These are phyloP conservation scores for Melanophora roralis DNA, from an alignment of 2,888 invertebrate genomes.

Conservation along the genomic window DNA sequence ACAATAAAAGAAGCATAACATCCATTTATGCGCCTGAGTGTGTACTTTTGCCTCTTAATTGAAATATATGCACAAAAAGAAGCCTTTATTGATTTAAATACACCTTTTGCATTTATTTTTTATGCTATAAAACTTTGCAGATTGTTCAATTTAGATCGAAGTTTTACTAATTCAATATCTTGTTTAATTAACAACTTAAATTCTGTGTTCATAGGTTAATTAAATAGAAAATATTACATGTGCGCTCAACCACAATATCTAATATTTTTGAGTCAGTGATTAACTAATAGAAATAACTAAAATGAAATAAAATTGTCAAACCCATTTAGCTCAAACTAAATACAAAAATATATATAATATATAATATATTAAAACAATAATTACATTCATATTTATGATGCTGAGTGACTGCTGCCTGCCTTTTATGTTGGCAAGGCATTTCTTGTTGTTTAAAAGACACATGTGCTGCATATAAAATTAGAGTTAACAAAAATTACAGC, in stretches of 20 bases:
- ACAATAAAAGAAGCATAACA: no score
- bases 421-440: conserved; percentile 13
- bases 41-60: no score
- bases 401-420: not conserved
- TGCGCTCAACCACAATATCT: not conserved
- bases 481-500: not conserved
- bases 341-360: conserved; percentile 8
- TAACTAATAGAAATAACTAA: not conserved
- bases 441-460: conserved; percentile 1
- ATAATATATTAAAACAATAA: not conserved
- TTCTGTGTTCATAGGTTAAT: not conserved
- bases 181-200: not conserved
- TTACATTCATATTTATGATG: conserved; percentile 48
- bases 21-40: no score
- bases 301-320: conserved; percentile 35
- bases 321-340: not conserved
- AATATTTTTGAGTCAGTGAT: not conserved
- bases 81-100: no score
- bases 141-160: no score
- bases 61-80: not conserved
- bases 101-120: not conserved
- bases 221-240: not conserved
- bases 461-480: conserved; percentile 13
- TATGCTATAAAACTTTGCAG: no score
- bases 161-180: no score